Base-by-base conservation (phyloP, 2,797 vertebrate species). In the Furcifer pardalis region DNA sequence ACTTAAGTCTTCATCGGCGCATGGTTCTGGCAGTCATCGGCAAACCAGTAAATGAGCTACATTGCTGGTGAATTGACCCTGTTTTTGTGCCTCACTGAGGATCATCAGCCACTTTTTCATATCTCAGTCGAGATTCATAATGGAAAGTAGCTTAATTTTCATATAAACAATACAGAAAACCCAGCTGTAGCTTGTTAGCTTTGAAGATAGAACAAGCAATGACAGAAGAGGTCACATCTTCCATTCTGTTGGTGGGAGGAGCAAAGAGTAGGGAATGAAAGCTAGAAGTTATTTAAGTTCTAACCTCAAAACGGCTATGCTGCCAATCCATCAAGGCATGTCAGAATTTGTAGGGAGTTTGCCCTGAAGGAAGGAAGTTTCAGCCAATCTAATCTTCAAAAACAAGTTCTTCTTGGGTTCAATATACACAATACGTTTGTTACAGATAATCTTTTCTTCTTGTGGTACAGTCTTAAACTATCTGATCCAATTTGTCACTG, bases 171-270 rank as follows among this genome's bases (percentile, higher is more conserved):
- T 7, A 9, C 74, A 84, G 40, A 37, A 21, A 62, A 84, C 17
- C 23, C 75, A 78, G 83, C 65, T 84, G 83, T 78, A 49, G 32
- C 75, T 60, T 60, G 76, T 49, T 77, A 62, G 75, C 49, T 32
- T 66, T 56, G 46, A 49, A 72, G 66, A 42, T 5, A 13, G 37
- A 46, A 30, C 40, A 27, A 35, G 30, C 62, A 62, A 30, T 71
- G 49, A 37, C 10, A 69, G 46, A 78, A 35, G 65, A 71, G 40
- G 30, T 56, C 21, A 5, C 19, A 40, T 32, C 62, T 35, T 81
- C 32, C 44, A 80, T 60, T 35, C 49, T 77, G n/a, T 2, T 23
- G n/a, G 75, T 78, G 40, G 40, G 52, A 78, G 15, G 52, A 60
- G 42, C 65, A 69, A 6, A 1, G 30, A 35, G 25, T 56, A 4